phyloP scores from a whole-genome alignment of 2,888 invertebrate genomes.

The Molorchus minor region DNA sequence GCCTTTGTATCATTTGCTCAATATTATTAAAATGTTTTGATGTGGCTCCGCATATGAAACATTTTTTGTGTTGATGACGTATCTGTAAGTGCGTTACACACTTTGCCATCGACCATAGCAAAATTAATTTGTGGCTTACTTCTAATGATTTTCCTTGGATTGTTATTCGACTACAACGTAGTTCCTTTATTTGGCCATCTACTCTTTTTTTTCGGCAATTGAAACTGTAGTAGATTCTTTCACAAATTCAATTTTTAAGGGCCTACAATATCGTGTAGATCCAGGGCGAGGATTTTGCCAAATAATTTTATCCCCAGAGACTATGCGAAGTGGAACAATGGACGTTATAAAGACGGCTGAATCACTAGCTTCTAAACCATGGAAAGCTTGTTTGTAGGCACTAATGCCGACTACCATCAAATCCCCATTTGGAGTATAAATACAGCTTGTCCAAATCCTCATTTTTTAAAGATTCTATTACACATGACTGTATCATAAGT shows the following conservation, averaged over 20 bases:
- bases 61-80: constrained; percentile 36
- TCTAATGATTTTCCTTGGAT: too few species aligned
- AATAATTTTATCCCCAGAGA: neutral
- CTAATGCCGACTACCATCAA: constrained; percentile 6
- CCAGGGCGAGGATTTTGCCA: neutral
- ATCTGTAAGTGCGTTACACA: constrained; percentile 41
- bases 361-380: neutral
- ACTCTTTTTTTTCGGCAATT: neutral
- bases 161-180: neutral
- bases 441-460: neutral
- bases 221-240: neutral
- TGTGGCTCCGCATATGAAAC: constrained; percentile 39
- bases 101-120: constrained; percentile 49
- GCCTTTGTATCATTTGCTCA: constrained; percentile 17
- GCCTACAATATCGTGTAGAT: neutral
- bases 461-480: neutral
- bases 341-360: neutral
- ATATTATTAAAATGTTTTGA: constrained; percentile 42
- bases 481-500: neutral
- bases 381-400: constrained; percentile 2
- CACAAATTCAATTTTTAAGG: neutral
- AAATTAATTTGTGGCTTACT: too few species aligned
- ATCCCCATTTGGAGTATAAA: constrained; percentile 4
- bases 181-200: neutral
- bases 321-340: neutral